Evolutionary conservation across 2,797 vertebrate species (phyloP).

Genomic region (Ctenochaetus hawaiiensis): DNA sequence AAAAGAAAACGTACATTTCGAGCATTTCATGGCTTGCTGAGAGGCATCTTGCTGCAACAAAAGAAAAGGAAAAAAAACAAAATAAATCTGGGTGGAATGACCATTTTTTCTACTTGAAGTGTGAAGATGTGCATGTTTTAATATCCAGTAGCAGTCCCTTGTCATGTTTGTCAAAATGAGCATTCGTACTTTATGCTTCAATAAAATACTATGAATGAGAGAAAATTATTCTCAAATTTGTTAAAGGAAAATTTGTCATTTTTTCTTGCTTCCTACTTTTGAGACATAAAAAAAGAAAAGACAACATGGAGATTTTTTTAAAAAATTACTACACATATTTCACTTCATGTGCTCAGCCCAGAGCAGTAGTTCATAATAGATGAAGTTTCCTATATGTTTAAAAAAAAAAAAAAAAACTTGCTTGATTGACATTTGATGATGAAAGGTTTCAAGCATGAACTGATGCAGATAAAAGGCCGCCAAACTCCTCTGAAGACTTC

Average conservation of each 20-base stretch:
- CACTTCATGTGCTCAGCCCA: too few relatives aligned
- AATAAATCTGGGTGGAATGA: constrained; percentile 59
- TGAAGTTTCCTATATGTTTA: too few relatives aligned
- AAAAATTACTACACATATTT: too few relatives aligned
- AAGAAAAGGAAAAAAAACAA: constrained; percentile 62
- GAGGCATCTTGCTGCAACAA: constrained; percentile 58
- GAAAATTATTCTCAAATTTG: neutral
- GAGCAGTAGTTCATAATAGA: too few relatives aligned
- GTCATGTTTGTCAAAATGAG: constrained; percentile 13
- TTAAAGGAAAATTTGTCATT: neutral
- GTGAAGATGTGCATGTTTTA: constrained; percentile 23
- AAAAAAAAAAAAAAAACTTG: too few relatives aligned
- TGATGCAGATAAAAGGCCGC: constrained; percentile 24
- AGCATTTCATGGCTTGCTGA: constrained; percentile 61
- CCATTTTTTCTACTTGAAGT: constrained; percentile 50
- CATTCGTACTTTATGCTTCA: constrained; percentile 5
- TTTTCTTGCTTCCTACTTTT: too few relatives aligned
- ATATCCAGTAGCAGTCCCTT: neutral
- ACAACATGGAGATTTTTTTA: too few relatives aligned
- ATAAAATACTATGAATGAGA: constrained; percentile 11
- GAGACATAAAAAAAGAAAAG: too few relatives aligned
- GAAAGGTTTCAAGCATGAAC: constrained; percentile 25
- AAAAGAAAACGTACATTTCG: constrained; percentile 65
- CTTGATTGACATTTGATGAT: constrained; percentile 17
- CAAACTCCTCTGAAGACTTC: constrained; percentile 24